Base-by-base conservation (phyloP, 2,888 invertebrate genomes). In the Sphaerophoria taeniata region DNA sequence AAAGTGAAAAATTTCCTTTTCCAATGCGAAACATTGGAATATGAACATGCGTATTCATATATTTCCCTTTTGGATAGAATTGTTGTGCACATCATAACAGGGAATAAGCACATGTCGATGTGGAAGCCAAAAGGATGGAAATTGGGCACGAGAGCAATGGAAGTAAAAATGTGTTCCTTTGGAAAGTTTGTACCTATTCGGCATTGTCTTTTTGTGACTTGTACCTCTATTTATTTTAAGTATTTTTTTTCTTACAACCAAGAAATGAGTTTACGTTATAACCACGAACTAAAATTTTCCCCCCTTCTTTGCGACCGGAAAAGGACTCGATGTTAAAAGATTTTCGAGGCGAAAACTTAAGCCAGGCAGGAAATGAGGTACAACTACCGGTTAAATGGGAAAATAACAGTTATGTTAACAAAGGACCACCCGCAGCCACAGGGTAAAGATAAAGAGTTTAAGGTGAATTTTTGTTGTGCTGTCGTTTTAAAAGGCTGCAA, bases 41-140 rank as follows among this genome's bases (percentile, higher is more conserved):
- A 56, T 3, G 67, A 56, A 61, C 85, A 85, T 85, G 85, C 85
- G 85, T 85, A 81, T 11, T 24, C 53, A 51, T 49, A 47, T 56
- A 63, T 74, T 78, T 58, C 53, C 69, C 70, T 11, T n/a, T 9
- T 31, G 6, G 11, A n/a, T 33, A 31, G 24, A 34, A 0, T 0
- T 6, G 9, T 36, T 36, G 4, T 36, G 4, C 5, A 36, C 43
- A 61, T n/a, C 43, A 61, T 61, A 39, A 61, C 31, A 61, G 33
- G 60, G 16, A 65, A 47, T 34, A 65, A 49, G 65, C 53, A 67
- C 67, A 67, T 67, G 67, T 67, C 24, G n/a, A 24, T 51, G 31
- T 47, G 39, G n/a, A 24, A 24, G 39, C 5, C 16, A 31, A 36
- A 34, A 36, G 3, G 36, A 49, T 49, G 12, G 12, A 24, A 53